phyloP scores from a whole-genome alignment of 2,797 vertebrate genomes.

The Tympanoctomys barrerae region DNA sequence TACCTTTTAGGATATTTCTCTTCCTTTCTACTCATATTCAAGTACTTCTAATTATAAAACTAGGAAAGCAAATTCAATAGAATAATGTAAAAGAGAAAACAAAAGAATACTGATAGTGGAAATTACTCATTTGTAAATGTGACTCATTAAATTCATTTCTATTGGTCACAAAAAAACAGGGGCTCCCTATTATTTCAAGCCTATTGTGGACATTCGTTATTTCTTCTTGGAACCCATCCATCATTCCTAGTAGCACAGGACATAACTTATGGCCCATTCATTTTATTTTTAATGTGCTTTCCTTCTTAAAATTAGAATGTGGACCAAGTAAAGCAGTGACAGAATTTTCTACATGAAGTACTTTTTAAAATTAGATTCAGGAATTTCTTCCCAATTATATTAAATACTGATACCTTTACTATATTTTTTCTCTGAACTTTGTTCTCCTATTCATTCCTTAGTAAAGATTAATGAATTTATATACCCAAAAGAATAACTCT shows the following conservation, averaged over 20 bases:
- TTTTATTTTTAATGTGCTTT: constrained; percentile 59
- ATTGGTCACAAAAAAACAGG: constrained; percentile 49
- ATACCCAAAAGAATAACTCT: constrained; percentile 26
- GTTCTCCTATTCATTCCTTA: background rate
- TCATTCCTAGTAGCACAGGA: constrained; percentile 61
- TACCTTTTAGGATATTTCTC: constrained; percentile 58
- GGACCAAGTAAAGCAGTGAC: constrained; percentile 39
- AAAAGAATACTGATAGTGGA: constrained; percentile 78
- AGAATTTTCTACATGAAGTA: constrained; percentile 12
- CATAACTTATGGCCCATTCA: constrained; percentile 50
- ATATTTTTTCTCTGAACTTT: background rate
- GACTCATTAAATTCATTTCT: constrained; percentile 63
- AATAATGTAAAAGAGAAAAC: constrained; percentile 78
- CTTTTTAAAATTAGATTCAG: constrained; percentile 61
- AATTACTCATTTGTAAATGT: constrained; percentile 68
- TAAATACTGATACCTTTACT: constrained; percentile 40
- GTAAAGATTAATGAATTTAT: constrained; percentile 20
- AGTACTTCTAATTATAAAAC: constrained; percentile 83
- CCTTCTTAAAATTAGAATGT: constrained; percentile 53
- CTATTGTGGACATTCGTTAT: constrained; percentile 66
- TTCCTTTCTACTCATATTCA: constrained; percentile 64
- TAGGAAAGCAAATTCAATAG: constrained; percentile 71
- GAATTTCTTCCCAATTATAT: constrained; percentile 5
- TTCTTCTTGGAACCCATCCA: constrained; percentile 70
- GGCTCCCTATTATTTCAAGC: constrained; percentile 58